Evolutionary conservation across 2,797 vertebrate species (phyloP).

Genomic region (Emys orbicularis): DNA sequence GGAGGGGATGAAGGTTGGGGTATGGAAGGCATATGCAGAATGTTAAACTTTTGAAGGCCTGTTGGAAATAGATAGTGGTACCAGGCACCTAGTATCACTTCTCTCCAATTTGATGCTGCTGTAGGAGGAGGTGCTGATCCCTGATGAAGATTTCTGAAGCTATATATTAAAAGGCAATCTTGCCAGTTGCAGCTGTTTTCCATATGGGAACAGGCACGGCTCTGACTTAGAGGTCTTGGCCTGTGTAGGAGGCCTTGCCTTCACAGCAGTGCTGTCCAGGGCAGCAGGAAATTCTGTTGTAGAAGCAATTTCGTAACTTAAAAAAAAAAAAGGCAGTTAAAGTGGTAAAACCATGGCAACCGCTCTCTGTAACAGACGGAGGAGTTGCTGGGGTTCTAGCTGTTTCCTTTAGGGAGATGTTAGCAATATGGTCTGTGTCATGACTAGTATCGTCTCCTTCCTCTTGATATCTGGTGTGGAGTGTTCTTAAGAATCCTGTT

Average conservation of each 20-base stretch:
- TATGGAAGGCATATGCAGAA: not conserved
- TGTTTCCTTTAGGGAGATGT: conserved; percentile 27
- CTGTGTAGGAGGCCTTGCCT: not conserved
- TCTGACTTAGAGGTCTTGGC: not conserved
- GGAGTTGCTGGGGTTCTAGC: conserved; percentile 17
- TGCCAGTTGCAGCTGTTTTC: not conserved
- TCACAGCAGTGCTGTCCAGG: not conserved
- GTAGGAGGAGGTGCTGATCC: not conserved
- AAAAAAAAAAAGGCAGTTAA: not conserved
- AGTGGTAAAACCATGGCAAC: not conserved
- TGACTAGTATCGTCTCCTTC: not conserved
- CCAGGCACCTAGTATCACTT: not conserved
- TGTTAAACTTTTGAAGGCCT: not conserved
- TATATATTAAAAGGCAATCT: not conserved
- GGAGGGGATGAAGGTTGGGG: not conserved
- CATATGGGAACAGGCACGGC: not conserved
- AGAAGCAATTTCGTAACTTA: not conserved
- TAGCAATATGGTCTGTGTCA: not conserved
- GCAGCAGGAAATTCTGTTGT: conserved; percentile 22
- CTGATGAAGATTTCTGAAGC: not conserved
- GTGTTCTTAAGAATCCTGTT: not conserved
- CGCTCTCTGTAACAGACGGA: conserved; percentile 10
- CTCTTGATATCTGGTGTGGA: not conserved
- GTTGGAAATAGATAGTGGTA: not conserved
- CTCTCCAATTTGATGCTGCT: not conserved